phyloP scores from a whole-genome alignment of 2,113 vertebrate genomes.

The Rhea americana region DNA sequence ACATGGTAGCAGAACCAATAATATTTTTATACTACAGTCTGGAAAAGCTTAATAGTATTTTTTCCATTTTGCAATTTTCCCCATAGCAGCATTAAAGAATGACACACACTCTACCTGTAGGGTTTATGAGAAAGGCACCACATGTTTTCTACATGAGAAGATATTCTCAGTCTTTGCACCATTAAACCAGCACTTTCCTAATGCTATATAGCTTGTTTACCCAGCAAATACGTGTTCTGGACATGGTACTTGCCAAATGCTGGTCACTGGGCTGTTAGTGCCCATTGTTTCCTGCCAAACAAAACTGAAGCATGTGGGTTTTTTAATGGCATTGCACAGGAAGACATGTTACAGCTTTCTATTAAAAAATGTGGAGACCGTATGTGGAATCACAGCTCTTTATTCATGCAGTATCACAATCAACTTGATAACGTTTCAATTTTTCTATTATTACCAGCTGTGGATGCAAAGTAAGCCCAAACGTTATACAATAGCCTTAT shows the following conservation, averaged over 20 bases:
- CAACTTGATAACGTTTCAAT: slow-evolving; percentile 45
- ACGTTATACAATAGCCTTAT: neutral
- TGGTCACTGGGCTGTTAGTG: slow-evolving; percentile 15
- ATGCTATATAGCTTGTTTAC: slow-evolving; percentile 41
- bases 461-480: slow-evolving; percentile 12
- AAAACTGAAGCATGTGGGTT: slow-evolving; percentile 45
- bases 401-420: slow-evolving; percentile 40
- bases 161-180: slow-evolving; percentile 34
- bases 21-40: slow-evolving; percentile 60
- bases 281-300: slow-evolving; percentile 62
- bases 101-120: slow-evolving; percentile 61
- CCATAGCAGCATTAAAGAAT: slow-evolving; percentile 30
- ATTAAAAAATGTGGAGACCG: neutral
- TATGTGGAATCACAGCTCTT: slow-evolving; percentile 50
- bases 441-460: slow-evolving; percentile 61
- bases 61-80: slow-evolving; percentile 69
- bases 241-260: slow-evolving; percentile 25
- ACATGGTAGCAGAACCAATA: slow-evolving; percentile 57
- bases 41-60: slow-evolving; percentile 67
- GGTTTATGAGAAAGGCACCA: slow-evolving; percentile 51
- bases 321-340: slow-evolving; percentile 40
- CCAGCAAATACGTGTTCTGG: slow-evolving; percentile 46
- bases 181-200: slow-evolving; percentile 44
- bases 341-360: slow-evolving; percentile 14
- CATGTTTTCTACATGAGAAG: slow-evolving; percentile 63